Conservation (phyloP, 2,888 invertebrate genomes). For the Zhengitettix transpicula region DNA sequence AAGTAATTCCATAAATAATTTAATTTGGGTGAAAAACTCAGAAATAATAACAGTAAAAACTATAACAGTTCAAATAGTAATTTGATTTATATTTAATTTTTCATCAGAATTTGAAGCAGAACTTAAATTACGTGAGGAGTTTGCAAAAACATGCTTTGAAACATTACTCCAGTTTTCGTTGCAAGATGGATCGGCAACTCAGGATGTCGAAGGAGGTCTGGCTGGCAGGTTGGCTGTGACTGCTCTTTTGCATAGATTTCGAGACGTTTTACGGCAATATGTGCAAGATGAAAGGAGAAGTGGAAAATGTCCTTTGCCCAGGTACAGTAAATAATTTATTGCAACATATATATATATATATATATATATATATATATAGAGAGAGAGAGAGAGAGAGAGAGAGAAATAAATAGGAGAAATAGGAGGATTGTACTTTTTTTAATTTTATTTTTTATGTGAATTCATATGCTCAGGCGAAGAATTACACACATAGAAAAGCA, state of each 20-base stretch:
- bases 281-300: slow-evolving; percentile 68
- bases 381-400: too few species aligned
- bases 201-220: slow-evolving; percentile 44
- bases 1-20: too few species aligned
- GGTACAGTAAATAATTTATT: slow-evolving; percentile 28
- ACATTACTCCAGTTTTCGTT: slow-evolving; percentile 86
- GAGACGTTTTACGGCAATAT: slow-evolving; percentile 79
- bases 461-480: too few species aligned
- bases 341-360: too few species aligned
- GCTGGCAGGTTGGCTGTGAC: slow-evolving; percentile 71
- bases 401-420: too few species aligned
- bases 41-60: not conserved
- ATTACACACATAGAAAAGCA: too few species aligned
- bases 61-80: not conserved
- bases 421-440: too few species aligned
- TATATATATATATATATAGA: too few species aligned
- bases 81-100: not conserved
- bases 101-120: slow-evolving; percentile 56
- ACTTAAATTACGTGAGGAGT: slow-evolving; percentile 76
- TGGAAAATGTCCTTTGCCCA: slow-evolving; percentile 71
- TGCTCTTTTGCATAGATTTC: slow-evolving; percentile 80
- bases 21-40: not conserved
- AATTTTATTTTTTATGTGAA: too few species aligned
- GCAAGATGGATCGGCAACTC: slow-evolving; percentile 56
- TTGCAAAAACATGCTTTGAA: slow-evolving; percentile 92